Evolutionary conservation across 2,888 invertebrate genomes (phyloP), one percentile per base, ranked within the genome.

Genomic region (Agriopis leucophaearia): DNA sequence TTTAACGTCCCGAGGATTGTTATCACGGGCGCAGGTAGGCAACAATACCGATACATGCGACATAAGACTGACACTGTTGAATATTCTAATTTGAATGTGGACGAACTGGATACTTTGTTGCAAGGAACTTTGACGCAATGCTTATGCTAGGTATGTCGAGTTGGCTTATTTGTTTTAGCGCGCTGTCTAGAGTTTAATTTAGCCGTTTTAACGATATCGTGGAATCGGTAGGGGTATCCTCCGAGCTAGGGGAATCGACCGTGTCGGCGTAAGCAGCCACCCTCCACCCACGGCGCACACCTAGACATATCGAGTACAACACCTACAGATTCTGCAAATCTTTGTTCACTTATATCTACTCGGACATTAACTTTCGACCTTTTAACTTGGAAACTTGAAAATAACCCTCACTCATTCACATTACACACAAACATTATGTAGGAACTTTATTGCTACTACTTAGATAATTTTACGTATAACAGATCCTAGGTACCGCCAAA

Each of bases 1-100:
- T 84, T 82, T 81, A 84, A 83, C 80, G 82, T 80, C 81, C 83
- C 83, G 78, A 81, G 84, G 84, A 84, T 86, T 82, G 80, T 85
- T 85, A 87, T 85, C 86, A 82, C 81, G 78, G 76, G 74, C 73
- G 78, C 86, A 84, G 85, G 83, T 84, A 86, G 72, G 58, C 70
- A 65, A 73, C 70, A 70, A 65, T 64, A 60, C 50, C 58, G 63
- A 67, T 54, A 67, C 57, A 64, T 64, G 70, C 71, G 71, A 70
- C 73, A 73, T 64, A 44, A 54, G 65, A 67, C 54, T 50, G 56
- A 65, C n/a, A n/a, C 62, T 59, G 52, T 70, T 58, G 16, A 72
- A 72, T 71, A 66, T 57, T 61, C 64, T 55, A 70, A 72, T 70
- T 75, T 56, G 66, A 72, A 75, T 71, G 64, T 57, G 40, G 42